A percentile compares a stretch with the other conserved stretches of the same genome.
Evolutionary conservation across 2,797 vertebrate genomes (phyloP).

Genomic region (Cossypha polioptera): DNA sequence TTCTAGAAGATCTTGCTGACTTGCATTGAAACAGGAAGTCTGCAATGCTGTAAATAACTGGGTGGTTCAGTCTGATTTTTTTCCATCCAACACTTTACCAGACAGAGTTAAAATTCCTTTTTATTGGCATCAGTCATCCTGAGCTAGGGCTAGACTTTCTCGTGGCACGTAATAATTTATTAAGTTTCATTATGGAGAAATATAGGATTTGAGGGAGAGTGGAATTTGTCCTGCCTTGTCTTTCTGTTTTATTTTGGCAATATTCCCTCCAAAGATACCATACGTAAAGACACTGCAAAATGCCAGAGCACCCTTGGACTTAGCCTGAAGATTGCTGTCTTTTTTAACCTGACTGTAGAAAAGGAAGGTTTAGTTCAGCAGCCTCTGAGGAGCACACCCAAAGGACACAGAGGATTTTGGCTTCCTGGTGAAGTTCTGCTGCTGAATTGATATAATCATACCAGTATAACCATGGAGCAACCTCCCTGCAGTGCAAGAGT

Average conservation of each 20-base stretch:
- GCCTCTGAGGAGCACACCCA: neutral
- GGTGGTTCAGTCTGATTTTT: neutral
- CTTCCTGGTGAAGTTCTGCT: neutral
- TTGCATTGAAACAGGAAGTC: conserved; percentile 47
- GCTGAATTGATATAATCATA: neutral
- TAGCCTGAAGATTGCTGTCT: neutral
- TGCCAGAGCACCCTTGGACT: neutral
- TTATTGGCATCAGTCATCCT: neutral
- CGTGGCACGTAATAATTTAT: neutral
- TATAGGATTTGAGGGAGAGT: neutral
- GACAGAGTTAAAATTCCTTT: conserved; percentile 10
- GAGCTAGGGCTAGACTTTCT: neutral
- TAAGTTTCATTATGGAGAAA: neutral
- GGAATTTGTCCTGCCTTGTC: neutral
- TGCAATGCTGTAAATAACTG: conserved; percentile 42
- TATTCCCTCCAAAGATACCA: neutral
- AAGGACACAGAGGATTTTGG: neutral
- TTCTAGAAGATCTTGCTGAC: conserved; percentile 44
- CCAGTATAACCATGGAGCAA: neutral
- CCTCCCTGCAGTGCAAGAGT: neutral
- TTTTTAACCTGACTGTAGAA: neutral
- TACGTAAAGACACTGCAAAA: neutral
- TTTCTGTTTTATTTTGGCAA: neutral
- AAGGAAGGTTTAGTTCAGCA: neutral
- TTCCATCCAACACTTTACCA: neutral